Conservation (phyloP, 1,140 invertebrate genomes). For the Pseudoatta argentina region DNA sequence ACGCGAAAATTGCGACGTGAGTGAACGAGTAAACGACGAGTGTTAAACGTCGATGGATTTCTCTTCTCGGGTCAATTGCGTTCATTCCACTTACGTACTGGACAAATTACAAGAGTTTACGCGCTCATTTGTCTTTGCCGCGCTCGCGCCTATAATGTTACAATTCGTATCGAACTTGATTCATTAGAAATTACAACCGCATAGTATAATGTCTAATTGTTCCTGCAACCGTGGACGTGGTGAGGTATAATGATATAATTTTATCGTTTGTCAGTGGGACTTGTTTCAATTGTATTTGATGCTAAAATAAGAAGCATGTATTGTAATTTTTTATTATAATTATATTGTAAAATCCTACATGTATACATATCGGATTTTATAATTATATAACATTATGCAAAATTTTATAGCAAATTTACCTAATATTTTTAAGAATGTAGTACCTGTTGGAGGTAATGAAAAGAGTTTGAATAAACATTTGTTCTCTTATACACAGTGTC, state of each 20-base stretch:
- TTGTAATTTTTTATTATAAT: too few relatives aligned
- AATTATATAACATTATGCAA: not conserved
- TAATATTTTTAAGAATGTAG: not conserved
- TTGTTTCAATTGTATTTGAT: slow-evolving; percentile 11
- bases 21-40: not conserved
- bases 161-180: slow-evolving; percentile 5
- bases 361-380: not conserved
- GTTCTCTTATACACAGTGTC: not conserved
- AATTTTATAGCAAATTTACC: slow-evolving; percentile 5
- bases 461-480: not conserved
- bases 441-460: not conserved
- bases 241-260: slow-evolving; percentile 5
- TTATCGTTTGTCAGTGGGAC: not conserved
- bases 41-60: slow-evolving; percentile 29
- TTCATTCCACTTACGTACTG: slow-evolving; percentile 42
- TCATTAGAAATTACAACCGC: slow-evolving; percentile 39
- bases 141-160: slow-evolving; percentile 26
- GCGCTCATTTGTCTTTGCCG: slow-evolving; percentile 33
- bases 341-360: too few relatives aligned
- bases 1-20: slow-evolving; percentile 25
- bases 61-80: slow-evolving; percentile 49
- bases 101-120: slow-evolving; percentile 38
- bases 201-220: slow-evolving; percentile 27
- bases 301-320: not conserved
- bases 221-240: not conserved